Base-by-base conservation (phyloP, 2,113 vertebrate genomes). In the Peromyscus maniculatus region DNA sequence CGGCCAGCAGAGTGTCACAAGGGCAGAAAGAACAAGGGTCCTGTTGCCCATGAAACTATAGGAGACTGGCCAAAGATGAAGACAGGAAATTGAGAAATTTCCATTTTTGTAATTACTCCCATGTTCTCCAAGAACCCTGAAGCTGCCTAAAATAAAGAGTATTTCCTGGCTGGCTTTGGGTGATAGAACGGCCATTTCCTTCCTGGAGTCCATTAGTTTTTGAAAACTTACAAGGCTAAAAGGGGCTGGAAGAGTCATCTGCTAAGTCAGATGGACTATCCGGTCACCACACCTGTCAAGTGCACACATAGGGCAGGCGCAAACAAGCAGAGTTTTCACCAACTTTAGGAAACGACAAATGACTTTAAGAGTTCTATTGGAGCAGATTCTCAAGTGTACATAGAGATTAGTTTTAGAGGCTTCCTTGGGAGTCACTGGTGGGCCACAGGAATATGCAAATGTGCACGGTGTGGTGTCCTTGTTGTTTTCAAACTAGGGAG, bases 11-110 rank as follows among this genome's bases (percentile, higher is more conserved):
- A 82, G 52, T 7, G 2, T 67, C n/a, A 46, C 21, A 55, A 24
- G 49, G 89, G 10, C 7, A 49, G 31, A 59, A 91, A 79, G 43
- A 72, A 10, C 1, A 21, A 15, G 69, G 71, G 36, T 46, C 39
- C 52, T 36, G 64, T 67, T 62, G 43, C 80, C 49, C 31, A 16
- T n/a, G 17, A 43, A 52, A n/a, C 46, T 62, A 16, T 0, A 43
- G 21, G 94, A 89, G n/a, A 86, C 12, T 64, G 26, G 74, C 57
- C 33, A 92, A 77, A 87, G 74, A 36, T 16, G 43, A 62, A 43
- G 55, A 91, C 13, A 83, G 57, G 52, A 95, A 96, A 97, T 71
- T 91, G 71, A 93, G 71, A 97, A 75, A 89, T 55, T 86, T 72
- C 36, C 31, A 39, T 78, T 96, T 95, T 91, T 12, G 33, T 72